These are phyloP conservation scores for Maconellicoccus hirsutus DNA, from an alignment of 1,140 invertebrate species.

Conservation along the genomic window DNA sequence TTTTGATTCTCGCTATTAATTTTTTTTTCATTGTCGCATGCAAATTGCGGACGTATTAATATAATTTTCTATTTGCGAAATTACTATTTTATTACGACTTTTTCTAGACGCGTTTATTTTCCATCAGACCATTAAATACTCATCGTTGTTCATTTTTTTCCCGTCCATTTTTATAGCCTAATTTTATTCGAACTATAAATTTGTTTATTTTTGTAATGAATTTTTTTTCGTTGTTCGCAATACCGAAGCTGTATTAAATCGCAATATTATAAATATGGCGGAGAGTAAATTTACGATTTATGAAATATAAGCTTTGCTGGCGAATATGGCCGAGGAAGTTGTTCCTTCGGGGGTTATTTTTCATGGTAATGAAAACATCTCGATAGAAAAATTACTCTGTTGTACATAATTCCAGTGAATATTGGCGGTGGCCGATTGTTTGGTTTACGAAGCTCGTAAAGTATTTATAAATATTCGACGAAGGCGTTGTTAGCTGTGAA, in stretches of 20 bases:
- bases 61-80: slow-evolving; percentile 5
- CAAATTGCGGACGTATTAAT: not conserved
- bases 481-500: no score
- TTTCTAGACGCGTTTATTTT: not conserved
- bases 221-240: not conserved
- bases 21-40: not conserved
- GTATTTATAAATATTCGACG: no score
- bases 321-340: no score
- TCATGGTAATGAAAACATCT: no score
- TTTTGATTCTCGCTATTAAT: not conserved
- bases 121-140: not conserved
- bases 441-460: no score
- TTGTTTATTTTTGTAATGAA: not conserved
- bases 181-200: not conserved
- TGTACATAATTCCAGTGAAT: no score
- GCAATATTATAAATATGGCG: not conserved
- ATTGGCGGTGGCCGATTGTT: no score
- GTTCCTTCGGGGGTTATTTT: no score
- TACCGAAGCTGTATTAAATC: not conserved
- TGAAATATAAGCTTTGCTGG: no score
- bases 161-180: not conserved
- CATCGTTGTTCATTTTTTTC: not conserved
- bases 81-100: not conserved
- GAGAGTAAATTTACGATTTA: no score
- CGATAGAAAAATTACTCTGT: no score